phyloP scores from a whole-genome alignment of 2,113 vertebrate genomes.

The Solenodon paradoxus region DNA sequence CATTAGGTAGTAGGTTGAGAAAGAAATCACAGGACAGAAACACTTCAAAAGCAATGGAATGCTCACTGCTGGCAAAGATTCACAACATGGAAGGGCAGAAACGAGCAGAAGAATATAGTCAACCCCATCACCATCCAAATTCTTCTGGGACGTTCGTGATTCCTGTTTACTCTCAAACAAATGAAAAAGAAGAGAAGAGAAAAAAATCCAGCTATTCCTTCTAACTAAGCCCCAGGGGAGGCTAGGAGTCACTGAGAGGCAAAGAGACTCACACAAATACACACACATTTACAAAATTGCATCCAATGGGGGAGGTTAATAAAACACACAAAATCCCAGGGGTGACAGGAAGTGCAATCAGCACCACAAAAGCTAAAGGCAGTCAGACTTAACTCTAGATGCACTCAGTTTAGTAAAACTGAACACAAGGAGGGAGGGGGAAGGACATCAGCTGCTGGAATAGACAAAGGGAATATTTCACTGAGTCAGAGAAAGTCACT shows the following conservation, averaged over 20 bases:
- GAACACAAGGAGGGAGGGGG: conserved; percentile 38
- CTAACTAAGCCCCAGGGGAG: conserved; percentile 42
- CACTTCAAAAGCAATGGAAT: background rate
- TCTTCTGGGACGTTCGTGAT: conserved; percentile 81
- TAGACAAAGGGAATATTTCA: background rate
- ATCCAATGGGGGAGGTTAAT: conserved; percentile 29
- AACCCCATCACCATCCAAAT: conserved; percentile 61
- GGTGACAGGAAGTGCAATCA: conserved; percentile 81
- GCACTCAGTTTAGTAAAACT: conserved; percentile 59
- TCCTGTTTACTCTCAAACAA: conserved; percentile 82
- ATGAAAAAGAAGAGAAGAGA: conserved; percentile 72
- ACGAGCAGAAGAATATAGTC: background rate
- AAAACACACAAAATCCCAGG: conserved; percentile 64
- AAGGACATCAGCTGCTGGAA: conserved; percentile 14
- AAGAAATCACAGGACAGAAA: background rate
- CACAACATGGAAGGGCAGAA: background rate
- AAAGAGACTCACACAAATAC: conserved; percentile 73
- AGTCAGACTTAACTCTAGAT: conserved; percentile 75
- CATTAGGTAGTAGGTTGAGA: background rate
- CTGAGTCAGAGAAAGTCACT: conserved; percentile 31
- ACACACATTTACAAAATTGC: conserved; percentile 17
- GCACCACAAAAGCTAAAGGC: conserved; percentile 80
- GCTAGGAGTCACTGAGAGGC: conserved; percentile 70
- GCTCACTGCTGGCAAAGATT: background rate
- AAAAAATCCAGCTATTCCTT: conserved; percentile 76